These are phyloP conservation scores for Ramphastos sulfuratus DNA, from an alignment of 2,113 vertebrate genomes.

Conservation along the genomic window DNA sequence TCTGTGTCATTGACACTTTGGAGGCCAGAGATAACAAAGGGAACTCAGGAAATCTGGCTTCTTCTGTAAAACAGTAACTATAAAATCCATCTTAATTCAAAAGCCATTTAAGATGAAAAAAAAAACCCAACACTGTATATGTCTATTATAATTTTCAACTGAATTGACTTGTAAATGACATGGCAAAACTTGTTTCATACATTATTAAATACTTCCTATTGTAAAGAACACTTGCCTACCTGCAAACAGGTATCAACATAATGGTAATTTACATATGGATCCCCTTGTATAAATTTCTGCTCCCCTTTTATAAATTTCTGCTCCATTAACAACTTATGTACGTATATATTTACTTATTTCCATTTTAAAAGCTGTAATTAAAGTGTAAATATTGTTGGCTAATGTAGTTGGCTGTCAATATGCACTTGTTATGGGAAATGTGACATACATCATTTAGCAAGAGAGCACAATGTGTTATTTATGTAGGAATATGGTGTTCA, in stretches of 20 bases:
- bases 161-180: not conserved
- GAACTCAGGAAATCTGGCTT: not conserved
- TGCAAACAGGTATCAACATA: not conserved
- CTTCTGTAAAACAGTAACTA: not conserved
- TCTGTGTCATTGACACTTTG: not conserved
- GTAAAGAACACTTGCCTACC: not conserved
- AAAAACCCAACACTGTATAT: not conserved
- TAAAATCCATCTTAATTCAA: not conserved
- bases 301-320: not conserved
- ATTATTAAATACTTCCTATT: not conserved
- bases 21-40: not conserved
- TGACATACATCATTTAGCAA: conserved; percentile 50
- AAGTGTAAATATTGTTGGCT: conserved; percentile 55
- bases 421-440: conserved; percentile 12
- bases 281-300: not conserved
- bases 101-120: not conserved
- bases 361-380: conserved; percentile 36
- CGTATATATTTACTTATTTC: conserved; percentile 7
- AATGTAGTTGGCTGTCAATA: conserved; percentile 35
- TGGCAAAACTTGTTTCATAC: not conserved
- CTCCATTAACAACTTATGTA: not conserved
- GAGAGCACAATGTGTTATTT: conserved; percentile 14
- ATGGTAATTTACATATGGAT: not conserved
- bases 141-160: not conserved
- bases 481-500: not conserved